Evolutionary conservation across 2,113 vertebrate species (phyloP).

Genomic region (Ascaphus truei): DNA sequence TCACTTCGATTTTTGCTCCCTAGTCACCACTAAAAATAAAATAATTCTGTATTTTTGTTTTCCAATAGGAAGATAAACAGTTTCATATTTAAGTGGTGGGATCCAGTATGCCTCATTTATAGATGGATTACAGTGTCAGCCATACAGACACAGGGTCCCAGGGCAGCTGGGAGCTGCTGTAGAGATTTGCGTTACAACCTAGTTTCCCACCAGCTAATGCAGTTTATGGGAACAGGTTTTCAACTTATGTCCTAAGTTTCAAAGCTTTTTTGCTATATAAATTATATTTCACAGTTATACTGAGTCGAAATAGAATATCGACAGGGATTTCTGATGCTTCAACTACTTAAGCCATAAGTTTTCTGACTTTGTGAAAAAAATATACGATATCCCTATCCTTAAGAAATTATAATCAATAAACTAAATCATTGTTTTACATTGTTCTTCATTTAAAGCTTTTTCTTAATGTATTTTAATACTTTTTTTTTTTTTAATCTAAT

Average conservation of each 20-base stretch:
- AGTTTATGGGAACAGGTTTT: neutral
- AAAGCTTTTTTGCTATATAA: slow-evolving; percentile 27
- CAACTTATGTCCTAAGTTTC: neutral
- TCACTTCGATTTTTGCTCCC: too few relatives aligned
- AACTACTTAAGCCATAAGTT: neutral
- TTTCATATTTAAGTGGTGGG: slow-evolving; percentile 49
- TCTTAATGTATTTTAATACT: too few relatives aligned
- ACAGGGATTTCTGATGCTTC: slow-evolving; percentile 17
- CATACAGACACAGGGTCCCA: neutral
- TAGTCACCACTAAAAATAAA: too few relatives aligned
- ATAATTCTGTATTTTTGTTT: too few relatives aligned
- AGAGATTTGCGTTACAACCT: slow-evolving; percentile 15
- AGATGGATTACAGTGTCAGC: slow-evolving; percentile 48
- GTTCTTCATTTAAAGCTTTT: too few relatives aligned
- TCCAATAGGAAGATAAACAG: too few relatives aligned
- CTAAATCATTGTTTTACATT: too few relatives aligned
- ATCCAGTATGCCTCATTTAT: slow-evolving; percentile 44
- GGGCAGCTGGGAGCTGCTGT: slow-evolving; percentile 40
- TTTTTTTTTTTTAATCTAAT: too few relatives aligned
- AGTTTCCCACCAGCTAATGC: slow-evolving; percentile 33
- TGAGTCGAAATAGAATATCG: neutral
- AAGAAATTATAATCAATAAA: too few relatives aligned
- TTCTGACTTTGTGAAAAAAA: neutral
- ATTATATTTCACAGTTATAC: slow-evolving; percentile 20
- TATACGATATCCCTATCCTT: neutral